Conservation (phyloP, 2,113 vertebrate species). For the Syrmaticus mikado region DNA sequence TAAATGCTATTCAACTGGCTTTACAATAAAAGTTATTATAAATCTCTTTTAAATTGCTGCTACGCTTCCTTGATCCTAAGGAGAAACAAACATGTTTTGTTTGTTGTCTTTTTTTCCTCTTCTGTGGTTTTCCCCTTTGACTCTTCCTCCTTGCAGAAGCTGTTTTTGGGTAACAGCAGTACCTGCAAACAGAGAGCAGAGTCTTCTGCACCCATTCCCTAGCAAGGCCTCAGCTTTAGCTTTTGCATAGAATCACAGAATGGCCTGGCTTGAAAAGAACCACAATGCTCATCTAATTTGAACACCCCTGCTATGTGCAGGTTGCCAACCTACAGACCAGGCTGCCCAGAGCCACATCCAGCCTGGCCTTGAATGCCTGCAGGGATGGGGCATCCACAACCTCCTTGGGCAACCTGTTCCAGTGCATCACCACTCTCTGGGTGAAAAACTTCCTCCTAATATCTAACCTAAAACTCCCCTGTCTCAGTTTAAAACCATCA, state of each 20-base stretch:
- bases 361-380: no score
- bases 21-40: neutral
- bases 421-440: no score
- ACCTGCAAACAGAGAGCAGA: neutral
- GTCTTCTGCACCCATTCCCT: neutral
- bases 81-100: neutral
- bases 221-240: neutral
- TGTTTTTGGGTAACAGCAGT: neutral
- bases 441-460: no score
- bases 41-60: neutral
- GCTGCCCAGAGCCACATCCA: no score
- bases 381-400: no score
- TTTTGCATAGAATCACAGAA: neutral
- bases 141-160: neutral
- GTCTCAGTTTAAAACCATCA: no score
- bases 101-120: neutral
- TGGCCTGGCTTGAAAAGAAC: no score
- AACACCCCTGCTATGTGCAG: no score
- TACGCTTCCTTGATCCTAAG: neutral
- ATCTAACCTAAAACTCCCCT: no score
- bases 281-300: no score
- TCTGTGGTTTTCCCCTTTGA: neutral
- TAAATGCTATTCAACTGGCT: neutral
- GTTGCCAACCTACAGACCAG: no score
- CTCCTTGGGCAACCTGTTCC: no score